Conservation (phyloP, 2,113 vertebrate genomes). For the Plectropomus leopardus region DNA sequence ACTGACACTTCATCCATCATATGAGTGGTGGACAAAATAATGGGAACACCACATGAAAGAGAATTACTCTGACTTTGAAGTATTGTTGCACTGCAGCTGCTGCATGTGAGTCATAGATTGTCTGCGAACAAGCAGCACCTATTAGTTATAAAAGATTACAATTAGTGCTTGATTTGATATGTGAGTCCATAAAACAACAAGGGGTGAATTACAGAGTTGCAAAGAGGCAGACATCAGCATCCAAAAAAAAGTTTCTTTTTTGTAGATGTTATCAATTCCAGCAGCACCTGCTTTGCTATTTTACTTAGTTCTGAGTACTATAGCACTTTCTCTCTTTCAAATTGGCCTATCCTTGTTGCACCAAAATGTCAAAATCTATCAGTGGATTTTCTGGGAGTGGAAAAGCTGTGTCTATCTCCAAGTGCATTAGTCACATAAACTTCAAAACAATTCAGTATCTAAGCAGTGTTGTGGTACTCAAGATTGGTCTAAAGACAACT, state of each 20-base stretch:
- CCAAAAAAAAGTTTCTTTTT: too few relatives aligned
- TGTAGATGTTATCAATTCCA: neutral
- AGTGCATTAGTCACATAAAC: neutral
- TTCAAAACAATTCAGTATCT: neutral
- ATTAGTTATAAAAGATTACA: slow-evolving; percentile 1
- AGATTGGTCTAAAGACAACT: too few relatives aligned
- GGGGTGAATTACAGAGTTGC: neutral
- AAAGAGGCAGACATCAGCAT: neutral
- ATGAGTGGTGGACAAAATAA: slow-evolving; percentile 1
- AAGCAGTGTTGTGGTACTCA: neutral
- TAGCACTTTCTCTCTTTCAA: neutral
- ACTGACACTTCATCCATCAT: neutral
- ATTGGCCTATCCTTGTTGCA: neutral
- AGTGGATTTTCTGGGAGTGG: neutral
- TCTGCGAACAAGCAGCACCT: neutral
- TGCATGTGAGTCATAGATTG: slow-evolving; percentile 6
- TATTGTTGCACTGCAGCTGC: slow-evolving; percentile 44
- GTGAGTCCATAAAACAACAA: slow-evolving; percentile 30
- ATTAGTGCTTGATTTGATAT: slow-evolving; percentile 9
- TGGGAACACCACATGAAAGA: slow-evolving; percentile 45
- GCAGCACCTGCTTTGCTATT: neutral
- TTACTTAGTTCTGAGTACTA: neutral
- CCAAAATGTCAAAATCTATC: neutral
- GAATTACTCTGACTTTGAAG: slow-evolving; percentile 38
- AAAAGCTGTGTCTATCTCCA: neutral